These are phyloP conservation scores for Trichechus manatus DNA, from an alignment of 2,113 vertebrate genomes.

Conservation along the genomic window DNA sequence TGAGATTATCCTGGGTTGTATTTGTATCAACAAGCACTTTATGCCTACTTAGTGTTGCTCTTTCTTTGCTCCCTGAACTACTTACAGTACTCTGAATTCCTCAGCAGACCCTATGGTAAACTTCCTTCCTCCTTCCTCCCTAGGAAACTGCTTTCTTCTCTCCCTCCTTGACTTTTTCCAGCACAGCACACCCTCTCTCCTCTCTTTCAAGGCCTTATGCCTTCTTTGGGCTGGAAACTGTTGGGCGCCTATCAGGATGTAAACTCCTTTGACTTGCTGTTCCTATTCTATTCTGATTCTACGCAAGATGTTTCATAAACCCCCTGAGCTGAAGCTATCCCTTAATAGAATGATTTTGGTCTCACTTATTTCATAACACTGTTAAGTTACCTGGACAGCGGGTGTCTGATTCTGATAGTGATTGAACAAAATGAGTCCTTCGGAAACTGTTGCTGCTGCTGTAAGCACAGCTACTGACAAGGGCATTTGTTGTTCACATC, in stretches of 20 bases:
- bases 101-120: neutral
- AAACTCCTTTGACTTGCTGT: constrained; percentile 43
- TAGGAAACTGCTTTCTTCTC: constrained; percentile 3
- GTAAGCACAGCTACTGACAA: constrained; percentile 14
- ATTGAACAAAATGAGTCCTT: constrained; percentile 68
- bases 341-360: constrained; percentile 55
- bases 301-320: constrained; percentile 39
- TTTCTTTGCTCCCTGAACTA: constrained; percentile 27
- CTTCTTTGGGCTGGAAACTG: constrained; percentile 61
- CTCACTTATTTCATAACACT: constrained; percentile 61
- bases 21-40: neutral
- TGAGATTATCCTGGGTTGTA: neutral
- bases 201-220: neutral
- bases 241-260: neutral
- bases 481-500: constrained; percentile 50
- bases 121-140: constrained; percentile 14
- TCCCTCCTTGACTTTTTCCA: neutral
- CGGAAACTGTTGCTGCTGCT: constrained; percentile 36
- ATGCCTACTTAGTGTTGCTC: neutral
- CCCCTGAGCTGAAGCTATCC: constrained; percentile 10
- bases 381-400: constrained; percentile 52
- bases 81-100: neutral
- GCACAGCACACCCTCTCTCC: neutral
- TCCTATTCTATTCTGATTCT: constrained; percentile 48
- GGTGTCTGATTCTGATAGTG: constrained; percentile 43